Base-by-base conservation (phyloP, 2,888 invertebrate genomes). In the Podotricha telesiphe region DNA sequence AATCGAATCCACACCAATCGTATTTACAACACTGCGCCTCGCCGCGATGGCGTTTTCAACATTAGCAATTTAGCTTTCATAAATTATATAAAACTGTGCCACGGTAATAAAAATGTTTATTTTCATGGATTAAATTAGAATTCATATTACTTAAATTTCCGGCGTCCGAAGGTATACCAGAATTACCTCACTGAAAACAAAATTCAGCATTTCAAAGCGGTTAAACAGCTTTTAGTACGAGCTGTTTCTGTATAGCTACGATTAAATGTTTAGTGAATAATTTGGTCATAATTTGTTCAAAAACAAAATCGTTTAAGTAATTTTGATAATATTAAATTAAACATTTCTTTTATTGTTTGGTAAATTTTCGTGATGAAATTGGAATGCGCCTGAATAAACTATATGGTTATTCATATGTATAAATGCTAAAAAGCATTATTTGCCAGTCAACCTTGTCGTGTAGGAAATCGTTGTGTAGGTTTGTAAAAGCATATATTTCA, bases 261-360 rank as follows among this genome's bases (percentile, higher is more conserved):
- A 65, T 56, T 65, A 56, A 65, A 56, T 65, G 45, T 56, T 65
- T 56, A 65, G 55, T 34, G 19, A 56, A 65, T 34, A 45, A 34
- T 45, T 65, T 56, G 47, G 20, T 17, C 7, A 19, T 34, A n/a
- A n/a, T n/a, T n/a, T 55, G 34, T 37, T 34, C 53, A 53, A 34
- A 53, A 28, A 37, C 28, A 10, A 11, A 34, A 37, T 4, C 0
- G 34, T 10, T 55, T 17, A n/a, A 28, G n/a, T 53, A n/a, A 0
- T 7, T 28, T 22, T 28, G 10, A 10, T 37, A 10, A 37, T 37
- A 37, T 37, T n/a, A n/a, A n/a, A n/a, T n/a, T n/a, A n/a, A n/a
- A 37, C 8, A 37, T 37, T 37, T 37, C 6, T 28, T 28, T 28
- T 28, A 28, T n/a, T n/a, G n/a, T n/a, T n/a, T n/a, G n/a, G n/a